Evolutionary conservation across 2,113 vertebrate genomes (phyloP).

Genomic region (Eulemur rufifrons): DNA sequence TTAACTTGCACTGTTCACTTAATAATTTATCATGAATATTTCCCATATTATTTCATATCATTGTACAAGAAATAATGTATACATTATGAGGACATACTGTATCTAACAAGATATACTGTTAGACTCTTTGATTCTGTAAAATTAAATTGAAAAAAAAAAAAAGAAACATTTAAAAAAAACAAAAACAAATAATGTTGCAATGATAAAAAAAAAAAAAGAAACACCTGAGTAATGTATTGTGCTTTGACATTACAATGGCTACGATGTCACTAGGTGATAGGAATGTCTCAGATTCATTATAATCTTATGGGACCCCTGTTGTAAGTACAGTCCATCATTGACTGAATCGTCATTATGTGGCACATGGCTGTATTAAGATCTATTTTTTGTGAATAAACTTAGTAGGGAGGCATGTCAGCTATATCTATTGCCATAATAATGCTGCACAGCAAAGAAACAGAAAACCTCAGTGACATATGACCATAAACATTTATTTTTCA

Average conservation of each 20-base stretch:
- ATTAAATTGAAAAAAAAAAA: too few relatives aligned
- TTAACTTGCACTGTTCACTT: too few relatives aligned
- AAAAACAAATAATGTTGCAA: too few relatives aligned
- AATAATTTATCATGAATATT: too few relatives aligned
- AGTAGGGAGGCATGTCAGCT: background rate
- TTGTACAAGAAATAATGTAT: too few relatives aligned
- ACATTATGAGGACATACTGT: too few relatives aligned
- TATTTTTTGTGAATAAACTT: background rate
- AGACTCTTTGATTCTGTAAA: too few relatives aligned
- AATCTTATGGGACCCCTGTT: background rate
- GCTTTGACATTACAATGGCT: background rate
- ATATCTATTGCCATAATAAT: background rate
- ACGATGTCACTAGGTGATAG: background rate
- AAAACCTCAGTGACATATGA: background rate
- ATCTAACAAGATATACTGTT: too few relatives aligned
- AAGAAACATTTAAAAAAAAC: too few relatives aligned
- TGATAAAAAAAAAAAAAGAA: background rate
- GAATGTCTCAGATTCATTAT: background rate
- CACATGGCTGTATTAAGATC: background rate
- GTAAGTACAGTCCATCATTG: background rate
- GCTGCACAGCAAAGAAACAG: background rate
- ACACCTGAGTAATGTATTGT: background rate
- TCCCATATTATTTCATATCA: too few relatives aligned
- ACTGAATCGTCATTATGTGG: background rate
- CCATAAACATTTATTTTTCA: slow-evolving; percentile 1